Evolutionary conservation across 2,113 vertebrate species (phyloP).

Genomic region (Trichomycterus rosablanca): DNA sequence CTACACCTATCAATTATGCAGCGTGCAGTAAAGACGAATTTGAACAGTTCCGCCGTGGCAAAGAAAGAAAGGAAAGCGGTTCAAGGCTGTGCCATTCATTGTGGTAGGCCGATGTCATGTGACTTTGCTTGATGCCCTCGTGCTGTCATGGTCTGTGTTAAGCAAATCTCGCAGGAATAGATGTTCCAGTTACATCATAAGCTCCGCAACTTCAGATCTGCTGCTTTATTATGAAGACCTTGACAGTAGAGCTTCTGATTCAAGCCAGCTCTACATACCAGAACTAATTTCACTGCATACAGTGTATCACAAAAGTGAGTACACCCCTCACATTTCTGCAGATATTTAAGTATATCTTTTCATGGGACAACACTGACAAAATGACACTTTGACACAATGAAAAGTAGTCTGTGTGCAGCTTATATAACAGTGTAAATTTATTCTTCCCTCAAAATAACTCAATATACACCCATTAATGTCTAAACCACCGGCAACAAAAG

Average conservation of each 20-base stretch:
- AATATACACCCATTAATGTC: too few species aligned
- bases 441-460: too few species aligned
- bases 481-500: too few species aligned
- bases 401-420: too few species aligned
- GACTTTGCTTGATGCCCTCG: slow-evolving; percentile 51
- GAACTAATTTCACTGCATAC: too few species aligned
- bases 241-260: neutral
- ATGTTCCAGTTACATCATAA: slow-evolving; percentile 60
- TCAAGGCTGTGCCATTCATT: slow-evolving; percentile 40
- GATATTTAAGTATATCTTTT: too few species aligned
- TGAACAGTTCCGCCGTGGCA: neutral
- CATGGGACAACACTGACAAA: too few species aligned
- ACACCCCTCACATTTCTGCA: too few species aligned
- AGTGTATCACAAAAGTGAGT: too few species aligned
- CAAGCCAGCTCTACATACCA: neutral
- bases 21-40: slow-evolving; percentile 42
- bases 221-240: slow-evolving; percentile 27
- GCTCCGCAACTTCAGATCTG: slow-evolving; percentile 51
- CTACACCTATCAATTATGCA: slow-evolving; percentile 60
- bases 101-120: slow-evolving; percentile 50
- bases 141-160: slow-evolving; percentile 52
- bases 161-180: slow-evolving; percentile 54
- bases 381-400: too few species aligned
- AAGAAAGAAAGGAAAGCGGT: slow-evolving; percentile 11
- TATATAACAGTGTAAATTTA: too few species aligned